phyloP scores from a whole-genome alignment of 1,140 invertebrate genomes.

The Trinorchestia longiramus region DNA sequence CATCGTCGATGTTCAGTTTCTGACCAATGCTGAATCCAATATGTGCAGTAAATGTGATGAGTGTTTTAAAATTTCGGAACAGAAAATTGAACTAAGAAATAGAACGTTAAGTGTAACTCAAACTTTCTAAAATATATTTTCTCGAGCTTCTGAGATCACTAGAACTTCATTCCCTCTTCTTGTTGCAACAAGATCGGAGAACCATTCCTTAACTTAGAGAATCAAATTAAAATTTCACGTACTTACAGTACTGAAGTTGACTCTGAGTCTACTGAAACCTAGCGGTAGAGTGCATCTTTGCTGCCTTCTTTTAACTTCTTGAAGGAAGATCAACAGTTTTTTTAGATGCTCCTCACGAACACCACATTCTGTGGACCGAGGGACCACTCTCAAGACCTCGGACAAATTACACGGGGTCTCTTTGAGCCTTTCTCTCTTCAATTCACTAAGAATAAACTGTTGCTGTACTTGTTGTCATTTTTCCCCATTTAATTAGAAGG shows the following conservation, averaged over 20 bases:
- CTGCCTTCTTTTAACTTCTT: not conserved
- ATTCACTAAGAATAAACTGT: not conserved
- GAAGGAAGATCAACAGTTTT: not conserved
- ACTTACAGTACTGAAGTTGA: not conserved
- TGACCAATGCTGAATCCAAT: no score
- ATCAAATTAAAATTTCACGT: not conserved
- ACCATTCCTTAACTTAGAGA: not conserved
- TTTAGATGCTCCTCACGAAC: not conserved
- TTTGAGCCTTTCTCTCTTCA: not conserved
- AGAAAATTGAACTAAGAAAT: no score
- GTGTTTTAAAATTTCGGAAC: no score
- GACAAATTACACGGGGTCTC: not conserved
- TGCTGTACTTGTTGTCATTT: not conserved
- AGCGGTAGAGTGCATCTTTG: not conserved
- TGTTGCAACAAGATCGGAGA: not conserved
- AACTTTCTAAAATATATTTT: not conserved
- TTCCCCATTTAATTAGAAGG: not conserved
- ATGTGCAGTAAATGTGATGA: no score
- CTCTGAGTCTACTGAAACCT: not conserved
- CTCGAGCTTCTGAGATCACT: not conserved
- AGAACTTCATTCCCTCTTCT: not conserved
- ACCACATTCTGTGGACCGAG: not conserved
- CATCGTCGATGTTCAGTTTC: no score
- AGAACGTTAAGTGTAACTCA: no score
- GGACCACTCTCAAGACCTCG: not conserved